A percentile compares a stretch with the other conserved stretches of the same genome.
Evolutionary conservation across 2,888 invertebrate genomes (phyloP).

Genomic region (Trachelus stipa): DNA sequence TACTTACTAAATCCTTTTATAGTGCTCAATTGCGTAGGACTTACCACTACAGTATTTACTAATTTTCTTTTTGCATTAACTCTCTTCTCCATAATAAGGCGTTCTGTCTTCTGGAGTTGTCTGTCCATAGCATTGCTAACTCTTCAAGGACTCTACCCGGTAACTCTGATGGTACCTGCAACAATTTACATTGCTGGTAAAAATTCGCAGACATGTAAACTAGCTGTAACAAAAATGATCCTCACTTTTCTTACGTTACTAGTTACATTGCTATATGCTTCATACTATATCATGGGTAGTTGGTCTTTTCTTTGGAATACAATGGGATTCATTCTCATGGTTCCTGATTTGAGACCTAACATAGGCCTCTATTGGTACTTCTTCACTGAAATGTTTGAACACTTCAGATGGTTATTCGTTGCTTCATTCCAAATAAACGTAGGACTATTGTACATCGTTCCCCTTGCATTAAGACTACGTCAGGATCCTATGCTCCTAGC

Average conservation of each 20-base stretch:
- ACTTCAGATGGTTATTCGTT: conserved; percentile 94
- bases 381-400: conserved; percentile 99
- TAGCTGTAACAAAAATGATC: conserved; percentile 69
- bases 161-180: conserved; percentile 85
- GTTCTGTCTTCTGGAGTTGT: conserved; percentile 73
- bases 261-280: conserved; percentile 71
- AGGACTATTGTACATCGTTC: conserved; percentile 89
- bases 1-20: conserved; percentile 92
- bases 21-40: conserved; percentile 86
- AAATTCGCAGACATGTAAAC: conserved; percentile 68
- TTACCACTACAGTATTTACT: conserved; percentile 90
- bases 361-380: conserved; percentile 99
- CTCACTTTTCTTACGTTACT: conserved; percentile 70
- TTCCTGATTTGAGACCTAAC: conserved; percentile 95
- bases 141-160: conserved; percentile 86
- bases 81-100: conserved; percentile 78
- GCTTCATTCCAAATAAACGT: conserved; percentile 98
- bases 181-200: conserved; percentile 77
- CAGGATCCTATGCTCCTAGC: conserved; percentile 85
- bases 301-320: conserved; percentile 66
- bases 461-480: conserved; percentile 83
- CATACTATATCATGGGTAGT: conserved; percentile 74
- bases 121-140: conserved; percentile 81
- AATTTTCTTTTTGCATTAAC: conserved; percentile 84
- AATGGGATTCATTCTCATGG: conserved; percentile 79